Percentiles rank a stretch among this genome's conserved stretches.
Conservation (phyloP, 2,113 vertebrate genomes). For the Etia nguti region DNA sequence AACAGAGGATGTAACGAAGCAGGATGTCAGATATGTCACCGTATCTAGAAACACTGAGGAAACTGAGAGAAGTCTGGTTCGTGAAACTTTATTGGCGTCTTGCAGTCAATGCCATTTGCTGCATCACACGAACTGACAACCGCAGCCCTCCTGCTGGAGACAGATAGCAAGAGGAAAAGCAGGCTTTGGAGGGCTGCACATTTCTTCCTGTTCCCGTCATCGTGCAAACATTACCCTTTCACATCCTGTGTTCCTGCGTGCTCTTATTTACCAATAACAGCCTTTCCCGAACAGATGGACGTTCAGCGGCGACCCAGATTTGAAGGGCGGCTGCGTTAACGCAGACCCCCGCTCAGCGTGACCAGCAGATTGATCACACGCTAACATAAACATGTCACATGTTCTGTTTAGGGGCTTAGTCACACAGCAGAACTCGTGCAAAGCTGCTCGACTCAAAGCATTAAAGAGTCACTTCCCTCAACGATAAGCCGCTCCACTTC, state of each 20-base stretch:
- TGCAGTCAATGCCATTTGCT: neutral
- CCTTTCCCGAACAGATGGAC: neutral
- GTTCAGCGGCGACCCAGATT: neutral
- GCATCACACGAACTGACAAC: neutral
- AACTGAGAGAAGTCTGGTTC: neutral
- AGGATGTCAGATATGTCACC: neutral
- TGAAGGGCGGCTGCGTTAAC: neutral
- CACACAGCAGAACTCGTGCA: neutral
- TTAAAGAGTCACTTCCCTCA: conserved; percentile 12
- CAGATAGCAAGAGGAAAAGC: neutral
- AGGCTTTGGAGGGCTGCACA: neutral
- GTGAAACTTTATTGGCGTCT: neutral
- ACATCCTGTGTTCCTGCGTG: neutral
- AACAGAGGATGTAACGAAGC: neutral
- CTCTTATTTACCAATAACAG: conserved; percentile 19
- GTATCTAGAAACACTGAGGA: neutral
- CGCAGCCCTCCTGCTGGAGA: neutral
- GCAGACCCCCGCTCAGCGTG: neutral
- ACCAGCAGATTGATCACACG: neutral
- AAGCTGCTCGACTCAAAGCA: neutral
- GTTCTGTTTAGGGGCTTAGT: neutral
- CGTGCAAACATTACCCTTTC: neutral
- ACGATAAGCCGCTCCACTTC: conserved; percentile 8
- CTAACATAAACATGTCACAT: neutral
- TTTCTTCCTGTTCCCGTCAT: conserved; percentile 27